A percentile compares a stretch with the other conserved stretches of the same genome.
Evolutionary conservation across 2,888 invertebrate genomes (phyloP).

Genomic region (Arge pagana): DNA sequence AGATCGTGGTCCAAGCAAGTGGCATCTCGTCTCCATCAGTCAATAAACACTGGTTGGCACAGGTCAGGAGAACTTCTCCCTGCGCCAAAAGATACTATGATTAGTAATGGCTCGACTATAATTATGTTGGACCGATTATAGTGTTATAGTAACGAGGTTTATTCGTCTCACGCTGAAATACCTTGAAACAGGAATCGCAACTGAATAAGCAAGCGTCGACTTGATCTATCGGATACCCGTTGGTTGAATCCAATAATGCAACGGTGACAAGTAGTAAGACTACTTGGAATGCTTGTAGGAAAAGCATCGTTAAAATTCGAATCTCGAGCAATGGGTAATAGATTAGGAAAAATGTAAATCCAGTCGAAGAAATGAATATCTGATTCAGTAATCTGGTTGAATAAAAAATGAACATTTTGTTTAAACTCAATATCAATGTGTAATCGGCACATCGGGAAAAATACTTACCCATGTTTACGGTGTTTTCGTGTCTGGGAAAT

Average conservation of each 20-base stretch:
- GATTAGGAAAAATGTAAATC: too few relatives aligned
- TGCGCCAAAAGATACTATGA: not conserved
- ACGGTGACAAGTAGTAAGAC: conserved; percentile 1
- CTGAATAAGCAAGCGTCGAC: conserved; percentile 9
- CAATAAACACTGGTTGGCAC: conserved; percentile 9
- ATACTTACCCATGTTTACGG: not conserved
- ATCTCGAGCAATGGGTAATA: too few relatives aligned
- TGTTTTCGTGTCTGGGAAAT: not conserved
- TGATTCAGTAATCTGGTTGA: too few relatives aligned
- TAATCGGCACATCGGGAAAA: not conserved
- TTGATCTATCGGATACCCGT: not conserved
- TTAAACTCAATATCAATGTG: too few relatives aligned
- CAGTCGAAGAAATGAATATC: too few relatives aligned
- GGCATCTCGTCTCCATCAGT: not conserved
- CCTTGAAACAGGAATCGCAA: conserved; percentile 19
- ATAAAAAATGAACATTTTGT: too few relatives aligned
- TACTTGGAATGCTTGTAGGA: not conserved
- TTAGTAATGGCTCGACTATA: not conserved
- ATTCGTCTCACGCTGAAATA: too few relatives aligned
- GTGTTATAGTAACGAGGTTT: too few relatives aligned
- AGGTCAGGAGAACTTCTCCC: conserved; percentile 8
- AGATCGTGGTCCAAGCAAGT: not conserved
- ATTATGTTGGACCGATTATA: not conserved
- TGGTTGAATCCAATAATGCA: not conserved
- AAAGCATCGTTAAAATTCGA: not conserved